A percentile compares a stretch with the other conserved stretches of the same genome.
phyloP scores from a whole-genome alignment of 2,113 vertebrate species.

The Charina bottae region DNA sequence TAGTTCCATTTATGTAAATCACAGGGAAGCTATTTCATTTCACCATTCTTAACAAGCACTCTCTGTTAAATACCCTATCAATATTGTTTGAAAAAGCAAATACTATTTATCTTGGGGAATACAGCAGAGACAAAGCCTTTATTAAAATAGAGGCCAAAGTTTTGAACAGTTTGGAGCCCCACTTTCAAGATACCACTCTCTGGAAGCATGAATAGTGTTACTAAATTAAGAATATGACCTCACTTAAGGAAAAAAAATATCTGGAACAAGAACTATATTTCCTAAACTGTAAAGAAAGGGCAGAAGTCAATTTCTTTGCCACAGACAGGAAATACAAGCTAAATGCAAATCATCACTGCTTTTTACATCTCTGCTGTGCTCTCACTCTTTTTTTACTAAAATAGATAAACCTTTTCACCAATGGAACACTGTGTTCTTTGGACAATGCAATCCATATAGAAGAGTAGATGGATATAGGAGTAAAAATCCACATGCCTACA shows the following conservation, averaged over 20 bases:
- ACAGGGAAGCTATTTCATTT: background rate
- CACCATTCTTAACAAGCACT: background rate
- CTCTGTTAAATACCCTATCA: background rate
- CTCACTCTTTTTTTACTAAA: background rate
- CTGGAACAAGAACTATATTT: slow-evolving; percentile 24
- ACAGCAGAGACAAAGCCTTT: background rate
- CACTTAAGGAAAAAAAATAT: background rate
- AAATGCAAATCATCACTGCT: background rate
- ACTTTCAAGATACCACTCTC: accelerated
- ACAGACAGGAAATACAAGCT: background rate
- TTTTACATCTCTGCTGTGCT: background rate
- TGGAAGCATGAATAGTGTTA: background rate
- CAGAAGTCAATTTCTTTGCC: background rate
- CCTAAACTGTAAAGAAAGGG: slow-evolving; percentile 9
- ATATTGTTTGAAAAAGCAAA: background rate
- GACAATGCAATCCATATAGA: background rate
- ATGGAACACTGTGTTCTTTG: background rate
- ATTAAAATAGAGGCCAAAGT: background rate
- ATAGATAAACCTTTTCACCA: background rate
- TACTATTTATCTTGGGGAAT: background rate
- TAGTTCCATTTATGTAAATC: background rate
- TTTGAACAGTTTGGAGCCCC: background rate
- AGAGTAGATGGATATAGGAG: background rate
- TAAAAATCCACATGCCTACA: background rate
- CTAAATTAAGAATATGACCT: slow-evolving; percentile 30